These are phyloP conservation scores for Emydoidea blandingii DNA, from an alignment of 2,797 vertebrate genomes.

Conservation along the genomic window DNA sequence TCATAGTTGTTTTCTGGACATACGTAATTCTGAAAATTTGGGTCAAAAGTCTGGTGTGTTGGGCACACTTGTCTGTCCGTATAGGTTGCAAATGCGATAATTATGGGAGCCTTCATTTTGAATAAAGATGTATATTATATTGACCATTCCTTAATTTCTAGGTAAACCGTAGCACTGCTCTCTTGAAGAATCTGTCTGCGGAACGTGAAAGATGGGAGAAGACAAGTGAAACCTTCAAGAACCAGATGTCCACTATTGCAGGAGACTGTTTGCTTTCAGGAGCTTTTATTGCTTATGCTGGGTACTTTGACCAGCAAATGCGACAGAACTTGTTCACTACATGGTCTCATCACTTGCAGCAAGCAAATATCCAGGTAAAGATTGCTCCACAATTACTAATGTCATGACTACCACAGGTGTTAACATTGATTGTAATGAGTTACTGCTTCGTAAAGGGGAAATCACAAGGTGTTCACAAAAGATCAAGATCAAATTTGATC, in stretches of 20 bases:
- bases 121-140: background rate
- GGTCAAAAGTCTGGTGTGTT: background rate
- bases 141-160: constrained; percentile 54
- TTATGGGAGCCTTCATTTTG: background rate
- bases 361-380: constrained; percentile 96
- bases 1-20: background rate
- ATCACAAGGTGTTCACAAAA: background rate
- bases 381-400: rapidly evolving
- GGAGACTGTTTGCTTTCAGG: constrained; percentile 97
- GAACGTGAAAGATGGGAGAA: constrained; percentile 99
- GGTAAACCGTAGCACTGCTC: constrained; percentile 99
- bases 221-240: constrained; percentile 99
- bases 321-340: constrained; percentile 99
- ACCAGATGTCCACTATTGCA: constrained; percentile 99
- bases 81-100: background rate
- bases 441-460: background rate
- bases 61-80: background rate
- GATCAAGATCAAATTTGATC: background rate
- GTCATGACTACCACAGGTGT: background rate
- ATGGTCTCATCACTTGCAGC: constrained; percentile 98
- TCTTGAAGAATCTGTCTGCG: constrained; percentile 98
- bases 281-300: constrained; percentile 96
- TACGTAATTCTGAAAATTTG: background rate
- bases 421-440: background rate
- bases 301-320: constrained; percentile 99